phyloP scores from a whole-genome alignment of 2,113 vertebrate genomes.

The Nematolebias whitei region DNA sequence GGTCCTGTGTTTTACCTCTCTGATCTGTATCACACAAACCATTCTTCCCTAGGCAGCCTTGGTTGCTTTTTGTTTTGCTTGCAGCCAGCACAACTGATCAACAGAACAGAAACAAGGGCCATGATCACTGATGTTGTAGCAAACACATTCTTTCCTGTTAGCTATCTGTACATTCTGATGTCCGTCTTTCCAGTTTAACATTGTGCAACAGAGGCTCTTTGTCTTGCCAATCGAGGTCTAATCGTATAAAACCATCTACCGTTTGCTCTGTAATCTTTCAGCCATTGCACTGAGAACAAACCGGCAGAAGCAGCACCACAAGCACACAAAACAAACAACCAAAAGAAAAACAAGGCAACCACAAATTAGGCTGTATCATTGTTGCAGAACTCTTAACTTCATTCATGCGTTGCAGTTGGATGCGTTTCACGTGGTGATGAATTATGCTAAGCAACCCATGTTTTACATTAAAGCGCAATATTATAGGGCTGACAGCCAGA shows the following conservation, averaged over 20 bases:
- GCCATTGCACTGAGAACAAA: conserved; percentile 43
- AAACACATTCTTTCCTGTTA: conserved; percentile 42
- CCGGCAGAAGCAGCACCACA: conserved; percentile 44
- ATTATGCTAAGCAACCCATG: conserved; percentile 49
- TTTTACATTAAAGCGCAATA: conserved; percentile 45
- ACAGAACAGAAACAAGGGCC: conserved; percentile 33
- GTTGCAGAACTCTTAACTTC: conserved; percentile 13
- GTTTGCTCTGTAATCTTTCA: conserved; percentile 49
- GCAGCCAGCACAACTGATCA: conserved; percentile 59
- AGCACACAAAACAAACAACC: conserved; percentile 30
- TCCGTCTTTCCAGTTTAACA: conserved; percentile 45
- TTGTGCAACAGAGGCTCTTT: conserved; percentile 52
- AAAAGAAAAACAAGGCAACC: conserved; percentile 17
- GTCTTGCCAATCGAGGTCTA: conserved; percentile 66
- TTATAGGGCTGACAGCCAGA: conserved; percentile 34
- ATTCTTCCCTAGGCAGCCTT: conserved; percentile 41
- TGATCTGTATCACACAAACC: conserved; percentile 53
- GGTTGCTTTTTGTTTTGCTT: conserved; percentile 40
- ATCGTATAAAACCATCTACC: conserved; percentile 58
- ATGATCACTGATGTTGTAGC: conserved; percentile 47
- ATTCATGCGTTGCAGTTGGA: conserved; percentile 9
- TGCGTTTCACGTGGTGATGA: conserved; percentile 32
- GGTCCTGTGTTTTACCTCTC: conserved; percentile 56
- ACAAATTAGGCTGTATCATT: conserved; percentile 9
- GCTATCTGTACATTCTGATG: conserved; percentile 43